A percentile compares a stretch with the other conserved stretches of the same genome.
phyloP scores from a whole-genome alignment of 1,140 invertebrate genomes.

The Pachyrhynchus sulphureomaculatus region DNA sequence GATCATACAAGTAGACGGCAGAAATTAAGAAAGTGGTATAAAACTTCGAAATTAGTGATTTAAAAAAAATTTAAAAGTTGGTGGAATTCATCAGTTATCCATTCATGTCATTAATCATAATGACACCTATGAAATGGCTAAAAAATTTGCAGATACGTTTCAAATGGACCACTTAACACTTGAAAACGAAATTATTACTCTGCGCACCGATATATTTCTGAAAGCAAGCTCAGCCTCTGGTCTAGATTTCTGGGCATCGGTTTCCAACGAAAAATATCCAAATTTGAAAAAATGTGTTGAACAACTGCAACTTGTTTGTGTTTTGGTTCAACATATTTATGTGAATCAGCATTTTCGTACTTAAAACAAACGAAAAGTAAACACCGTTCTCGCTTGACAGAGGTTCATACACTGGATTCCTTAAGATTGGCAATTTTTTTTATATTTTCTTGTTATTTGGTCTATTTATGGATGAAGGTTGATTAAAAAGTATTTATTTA shows the following conservation, averaged over 20 bases:
- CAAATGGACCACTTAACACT: too few relatives aligned
- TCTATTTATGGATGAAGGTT: too few relatives aligned
- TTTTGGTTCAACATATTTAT: conserved; percentile 27
- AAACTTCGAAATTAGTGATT: conserved; percentile 14
- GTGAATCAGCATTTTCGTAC: conserved; percentile 11
- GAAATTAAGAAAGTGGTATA: conserved; percentile 16
- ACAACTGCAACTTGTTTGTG: conserved; percentile 23
- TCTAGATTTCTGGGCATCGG: conserved; percentile 19
- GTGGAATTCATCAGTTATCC: conserved; percentile 23
- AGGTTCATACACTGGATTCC: too few relatives aligned
- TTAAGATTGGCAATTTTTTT: too few relatives aligned
- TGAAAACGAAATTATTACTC: too few relatives aligned
- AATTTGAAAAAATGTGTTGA: conserved; percentile 26
- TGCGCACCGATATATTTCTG: too few relatives aligned
- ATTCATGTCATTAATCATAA: conserved; percentile 2
- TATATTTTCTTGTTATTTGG: too few relatives aligned
- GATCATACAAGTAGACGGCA: conserved; percentile 8
- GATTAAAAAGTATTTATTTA: too few relatives aligned
- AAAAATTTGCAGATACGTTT: conserved; percentile 19
- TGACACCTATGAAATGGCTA: conserved; percentile 15
- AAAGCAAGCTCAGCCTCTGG: too few relatives aligned
- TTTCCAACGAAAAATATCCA: conserved; percentile 20
- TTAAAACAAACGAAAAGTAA: too few relatives aligned
- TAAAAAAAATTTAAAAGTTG: conserved; percentile 11
- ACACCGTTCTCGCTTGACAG: too few relatives aligned